Evolutionary conservation across 2,888 invertebrate genomes (phyloP).

Genomic region (Drosophila subsilvestris): DNA sequence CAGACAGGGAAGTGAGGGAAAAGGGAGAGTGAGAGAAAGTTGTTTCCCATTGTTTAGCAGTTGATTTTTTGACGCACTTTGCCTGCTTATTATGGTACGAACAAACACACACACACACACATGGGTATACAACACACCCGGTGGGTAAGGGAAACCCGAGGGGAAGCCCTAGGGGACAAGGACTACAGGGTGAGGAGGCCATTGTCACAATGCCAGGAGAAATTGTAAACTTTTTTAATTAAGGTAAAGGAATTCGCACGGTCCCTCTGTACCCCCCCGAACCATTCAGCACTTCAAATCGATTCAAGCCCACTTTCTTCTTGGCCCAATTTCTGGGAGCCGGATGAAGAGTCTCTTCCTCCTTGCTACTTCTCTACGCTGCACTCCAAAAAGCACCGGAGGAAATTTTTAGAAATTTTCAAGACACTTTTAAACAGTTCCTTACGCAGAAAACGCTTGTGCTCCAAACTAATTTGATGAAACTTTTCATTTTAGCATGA

Average conservation of each 20-base stretch:
- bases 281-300: constrained; percentile 19
- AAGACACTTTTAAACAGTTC: not conserved
- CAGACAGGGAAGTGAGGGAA: not conserved
- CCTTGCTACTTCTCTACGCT: constrained; percentile 5
- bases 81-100: constrained; percentile 64
- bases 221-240: constrained; percentile 73
- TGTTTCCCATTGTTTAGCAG: constrained; percentile 64
- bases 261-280: constrained; percentile 10
- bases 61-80: constrained; percentile 62
- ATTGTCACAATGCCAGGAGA: constrained; percentile 59
- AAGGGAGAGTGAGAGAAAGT: constrained; percentile 7
- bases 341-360: not conserved
- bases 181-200: constrained; percentile 9
- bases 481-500: not conserved
- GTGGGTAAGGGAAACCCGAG: not conserved
- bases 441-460: not conserved
- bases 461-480: too few species aligned
- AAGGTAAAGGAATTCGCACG: constrained; percentile 69
- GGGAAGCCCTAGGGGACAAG: not conserved
- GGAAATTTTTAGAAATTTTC: not conserved
- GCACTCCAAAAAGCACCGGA: not conserved
- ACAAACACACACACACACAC: constrained; percentile 19
- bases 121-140: not conserved
- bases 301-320: constrained; percentile 20
- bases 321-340: not conserved